These are phyloP conservation scores for Orius insidiosus DNA, from an alignment of 1,140 invertebrate genomes.

Conservation along the genomic window DNA sequence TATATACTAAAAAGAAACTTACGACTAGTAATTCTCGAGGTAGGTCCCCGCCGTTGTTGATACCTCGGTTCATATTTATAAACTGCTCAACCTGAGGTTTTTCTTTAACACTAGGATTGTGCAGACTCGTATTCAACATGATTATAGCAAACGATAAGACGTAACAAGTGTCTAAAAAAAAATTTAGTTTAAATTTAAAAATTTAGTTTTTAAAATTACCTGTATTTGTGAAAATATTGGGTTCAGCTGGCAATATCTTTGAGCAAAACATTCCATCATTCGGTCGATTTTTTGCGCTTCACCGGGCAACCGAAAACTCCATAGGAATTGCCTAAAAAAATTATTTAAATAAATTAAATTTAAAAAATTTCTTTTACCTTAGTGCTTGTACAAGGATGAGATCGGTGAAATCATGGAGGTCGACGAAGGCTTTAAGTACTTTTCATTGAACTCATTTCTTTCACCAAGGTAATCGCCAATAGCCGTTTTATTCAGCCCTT, in stretches of 20 bases:
- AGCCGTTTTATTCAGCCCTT: slow-evolving; percentile 95
- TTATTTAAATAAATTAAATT: neutral
- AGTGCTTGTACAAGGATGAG: slow-evolving; percentile 97
- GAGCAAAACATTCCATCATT: slow-evolving; percentile 99
- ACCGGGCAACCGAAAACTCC: slow-evolving; percentile 94
- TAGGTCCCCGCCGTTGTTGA: slow-evolving; percentile 93
- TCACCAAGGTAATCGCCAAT: slow-evolving; percentile 98
- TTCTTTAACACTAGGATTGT: slow-evolving; percentile 98
- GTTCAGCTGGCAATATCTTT: slow-evolving; percentile 92
- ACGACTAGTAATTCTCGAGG: slow-evolving; percentile 73
- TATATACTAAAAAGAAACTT: no score
- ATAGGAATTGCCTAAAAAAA: slow-evolving; percentile 77
- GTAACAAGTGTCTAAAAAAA: slow-evolving; percentile 76
- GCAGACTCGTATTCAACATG: slow-evolving; percentile 97
- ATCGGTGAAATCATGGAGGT: slow-evolving; percentile 92
- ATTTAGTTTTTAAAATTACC: slow-evolving; percentile 26
- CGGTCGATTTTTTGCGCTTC: slow-evolving; percentile 99
- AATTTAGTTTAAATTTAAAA: slow-evolving; percentile 3
- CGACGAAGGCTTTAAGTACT: slow-evolving; percentile 80
- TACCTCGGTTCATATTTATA: slow-evolving; percentile 92
- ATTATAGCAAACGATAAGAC: slow-evolving; percentile 97
- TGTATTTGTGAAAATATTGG: slow-evolving; percentile 88
- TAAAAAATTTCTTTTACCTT: slow-evolving; percentile 36
- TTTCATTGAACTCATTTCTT: slow-evolving; percentile 88
- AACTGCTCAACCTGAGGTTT: slow-evolving; percentile 94